Conservation (phyloP, 2,888 invertebrate genomes). For the Nephrocerus scutellatus region DNA sequence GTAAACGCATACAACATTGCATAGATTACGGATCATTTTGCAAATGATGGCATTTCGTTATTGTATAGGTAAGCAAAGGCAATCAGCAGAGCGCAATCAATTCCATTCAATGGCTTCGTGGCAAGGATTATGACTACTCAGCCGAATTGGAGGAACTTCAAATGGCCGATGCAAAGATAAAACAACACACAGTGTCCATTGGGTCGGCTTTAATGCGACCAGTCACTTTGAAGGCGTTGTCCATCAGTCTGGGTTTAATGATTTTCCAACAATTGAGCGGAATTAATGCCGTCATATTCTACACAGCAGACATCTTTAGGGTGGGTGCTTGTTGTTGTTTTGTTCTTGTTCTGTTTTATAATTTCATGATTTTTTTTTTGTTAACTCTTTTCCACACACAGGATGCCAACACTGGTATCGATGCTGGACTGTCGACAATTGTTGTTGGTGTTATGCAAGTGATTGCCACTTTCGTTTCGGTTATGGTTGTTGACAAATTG, state of each 20-base stretch:
- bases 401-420: conserved; percentile 41
- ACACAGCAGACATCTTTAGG: conserved; percentile 64
- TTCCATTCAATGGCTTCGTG: conserved; percentile 64
- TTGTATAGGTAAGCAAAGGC: conserved; percentile 45
- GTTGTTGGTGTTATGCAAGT: conserved; percentile 74
- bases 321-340: conserved; percentile 49
- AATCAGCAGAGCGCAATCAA: conserved; percentile 57
- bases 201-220: conserved; percentile 52
- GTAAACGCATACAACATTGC: not conserved
- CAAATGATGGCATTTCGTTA: not conserved
- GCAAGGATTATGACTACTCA: conserved; percentile 58
- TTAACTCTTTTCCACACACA: conserved; percentile 4
- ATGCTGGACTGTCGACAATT: conserved; percentile 58
- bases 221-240: conserved; percentile 55
- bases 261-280: conserved; percentile 79
- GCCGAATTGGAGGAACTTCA: conserved; percentile 48
- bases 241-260: conserved; percentile 70
- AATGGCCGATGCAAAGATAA: conserved; percentile 25
- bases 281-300: conserved; percentile 75
- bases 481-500: conserved; percentile 67
- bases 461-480: conserved; percentile 55
- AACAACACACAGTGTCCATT: conserved; percentile 50
- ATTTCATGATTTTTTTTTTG: not conserved
- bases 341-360: not conserved
- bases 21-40: not conserved